These are phyloP conservation scores for Bufo gargarizans DNA, from an alignment of 2,113 vertebrate species.

Conservation along the genomic window DNA sequence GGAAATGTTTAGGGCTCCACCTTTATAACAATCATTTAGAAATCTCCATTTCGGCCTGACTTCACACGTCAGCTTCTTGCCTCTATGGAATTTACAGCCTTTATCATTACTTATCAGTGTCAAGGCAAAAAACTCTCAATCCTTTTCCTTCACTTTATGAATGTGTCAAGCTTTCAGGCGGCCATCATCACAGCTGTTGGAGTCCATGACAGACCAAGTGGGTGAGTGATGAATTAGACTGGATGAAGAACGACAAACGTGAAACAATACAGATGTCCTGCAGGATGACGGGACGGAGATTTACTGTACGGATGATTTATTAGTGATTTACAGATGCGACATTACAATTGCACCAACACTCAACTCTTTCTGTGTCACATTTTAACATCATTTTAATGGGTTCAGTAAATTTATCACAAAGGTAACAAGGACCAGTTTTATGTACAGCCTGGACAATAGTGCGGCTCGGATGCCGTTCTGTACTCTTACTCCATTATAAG, in stretches of 20 bases:
- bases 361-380: neutral
- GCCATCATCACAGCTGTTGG: slow-evolving; percentile 39
- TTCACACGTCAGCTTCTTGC: neutral
- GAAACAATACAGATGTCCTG: slow-evolving; percentile 67
- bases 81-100: slow-evolving; percentile 6
- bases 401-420: too few species aligned
- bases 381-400: neutral
- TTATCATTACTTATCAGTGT: slow-evolving; percentile 19
- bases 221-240: slow-evolving; percentile 70
- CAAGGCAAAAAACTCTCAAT: slow-evolving; percentile 32
- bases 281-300: slow-evolving; percentile 72
- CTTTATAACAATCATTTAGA: neutral
- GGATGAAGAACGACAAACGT: slow-evolving; percentile 73
- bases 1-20: neutral
- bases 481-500: too few species aligned
- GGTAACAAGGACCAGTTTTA: too few species aligned
- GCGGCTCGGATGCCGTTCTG: too few species aligned
- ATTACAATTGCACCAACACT: neutral
- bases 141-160: slow-evolving; percentile 44
- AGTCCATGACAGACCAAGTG: slow-evolving; percentile 63
- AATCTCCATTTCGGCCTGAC: neutral
- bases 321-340: neutral
- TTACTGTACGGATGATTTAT: slow-evolving; percentile 64
- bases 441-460: too few species aligned
- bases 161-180: slow-evolving; percentile 59